Evolutionary conservation across 2,888 invertebrate species (phyloP).

Genomic region (Parochlus steinenii): DNA sequence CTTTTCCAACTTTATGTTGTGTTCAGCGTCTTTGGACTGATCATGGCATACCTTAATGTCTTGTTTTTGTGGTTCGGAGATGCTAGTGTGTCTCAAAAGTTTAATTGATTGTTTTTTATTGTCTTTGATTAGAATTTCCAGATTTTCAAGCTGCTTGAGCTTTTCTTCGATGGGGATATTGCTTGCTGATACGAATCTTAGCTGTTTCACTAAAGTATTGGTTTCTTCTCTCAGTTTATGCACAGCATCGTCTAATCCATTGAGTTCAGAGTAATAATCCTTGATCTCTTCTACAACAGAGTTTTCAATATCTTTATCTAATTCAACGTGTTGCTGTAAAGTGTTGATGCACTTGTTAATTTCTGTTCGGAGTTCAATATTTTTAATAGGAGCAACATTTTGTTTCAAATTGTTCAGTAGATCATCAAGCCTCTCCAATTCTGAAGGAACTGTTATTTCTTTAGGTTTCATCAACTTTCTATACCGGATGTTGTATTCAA

Average conservation of each 20-base stretch:
- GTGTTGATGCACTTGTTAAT: constrained; percentile 7
- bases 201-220: constrained; percentile 25
- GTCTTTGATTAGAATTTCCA: constrained; percentile 48
- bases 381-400: constrained; percentile 4
- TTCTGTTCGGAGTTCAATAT: neutral
- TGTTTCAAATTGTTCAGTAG: constrained; percentile 1
- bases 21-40: constrained; percentile 48
- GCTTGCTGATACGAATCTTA: constrained; percentile 39
- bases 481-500: constrained; percentile 5
- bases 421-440: constrained; percentile 2
- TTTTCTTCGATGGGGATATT: constrained; percentile 51
- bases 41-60: constrained; percentile 50
- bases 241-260: constrained; percentile 2
- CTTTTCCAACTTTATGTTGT: constrained; percentile 49
- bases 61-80: constrained; percentile 43
- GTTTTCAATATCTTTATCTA: constrained; percentile 7
- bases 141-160: constrained; percentile 47
- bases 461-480: constrained; percentile 1
- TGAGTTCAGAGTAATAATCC: constrained; percentile 3
- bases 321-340: constrained; percentile 6
- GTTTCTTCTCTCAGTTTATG: constrained; percentile 6
- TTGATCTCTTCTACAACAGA: constrained; percentile 1
- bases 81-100: constrained; percentile 32
- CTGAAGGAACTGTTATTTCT: neutral
- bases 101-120: constrained; percentile 42